phyloP scores from a whole-genome alignment of 2,113 vertebrate species.

The Indicator indicator region DNA sequence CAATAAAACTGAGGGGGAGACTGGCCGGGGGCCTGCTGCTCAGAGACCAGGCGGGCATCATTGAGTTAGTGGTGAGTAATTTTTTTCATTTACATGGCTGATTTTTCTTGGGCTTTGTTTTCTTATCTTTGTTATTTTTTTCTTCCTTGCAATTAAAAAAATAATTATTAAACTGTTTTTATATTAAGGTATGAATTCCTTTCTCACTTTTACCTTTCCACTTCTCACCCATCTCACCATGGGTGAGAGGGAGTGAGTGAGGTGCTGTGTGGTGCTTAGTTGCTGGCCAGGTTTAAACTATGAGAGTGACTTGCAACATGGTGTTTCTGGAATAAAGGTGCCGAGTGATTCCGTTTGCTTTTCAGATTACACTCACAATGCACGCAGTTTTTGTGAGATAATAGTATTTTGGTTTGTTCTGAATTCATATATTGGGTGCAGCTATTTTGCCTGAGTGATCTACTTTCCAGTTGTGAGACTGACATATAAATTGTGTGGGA shows the following conservation, averaged over 20 bases:
- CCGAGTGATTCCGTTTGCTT: not conserved
- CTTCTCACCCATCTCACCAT: fast-evolving
- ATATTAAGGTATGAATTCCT: not conserved
- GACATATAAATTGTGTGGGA: not conserved
- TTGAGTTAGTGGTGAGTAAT: not conserved
- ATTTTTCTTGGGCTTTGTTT: not conserved
- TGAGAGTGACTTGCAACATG: not conserved
- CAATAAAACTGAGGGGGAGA: too few relatives aligned
- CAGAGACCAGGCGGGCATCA: fast-evolving
- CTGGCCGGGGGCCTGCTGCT: fast-evolving
- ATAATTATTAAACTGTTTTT: not conserved
- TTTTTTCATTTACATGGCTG: not conserved
- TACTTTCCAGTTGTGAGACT: not conserved
- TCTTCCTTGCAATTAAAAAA: not conserved
- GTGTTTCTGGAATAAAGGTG: not conserved
- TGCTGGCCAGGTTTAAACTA: not conserved
- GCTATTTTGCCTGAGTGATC: not conserved
- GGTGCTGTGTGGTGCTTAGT: not conserved
- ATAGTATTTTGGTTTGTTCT: not conserved
- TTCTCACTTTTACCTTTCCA: not conserved
- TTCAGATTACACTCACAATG: not conserved
- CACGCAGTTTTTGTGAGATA: not conserved
- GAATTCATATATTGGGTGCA: not conserved
- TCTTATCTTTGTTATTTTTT: not conserved
- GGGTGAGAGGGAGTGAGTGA: fast-evolving